Conservation (phyloP, 2,888 invertebrate species). For the Drosophila neutralis region DNA sequence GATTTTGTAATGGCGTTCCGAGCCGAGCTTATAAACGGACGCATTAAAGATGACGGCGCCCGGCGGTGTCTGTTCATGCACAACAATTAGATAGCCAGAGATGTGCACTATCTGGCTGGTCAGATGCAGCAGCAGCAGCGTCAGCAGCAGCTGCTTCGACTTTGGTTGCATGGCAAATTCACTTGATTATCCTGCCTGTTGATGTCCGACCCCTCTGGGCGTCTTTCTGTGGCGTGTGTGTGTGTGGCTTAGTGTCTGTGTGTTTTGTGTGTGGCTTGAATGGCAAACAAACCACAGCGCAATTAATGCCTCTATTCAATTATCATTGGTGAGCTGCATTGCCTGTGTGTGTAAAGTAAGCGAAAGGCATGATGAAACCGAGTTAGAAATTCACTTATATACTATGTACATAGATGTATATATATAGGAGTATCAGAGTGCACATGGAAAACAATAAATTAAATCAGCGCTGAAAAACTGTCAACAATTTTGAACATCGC, state of each 20-base stretch:
- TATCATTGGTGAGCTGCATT: slow-evolving; percentile 63
- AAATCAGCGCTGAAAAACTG: slow-evolving; percentile 43
- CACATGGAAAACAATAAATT: slow-evolving; percentile 28
- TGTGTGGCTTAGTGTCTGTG: slow-evolving; percentile 8
- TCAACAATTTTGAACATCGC: slow-evolving; percentile 29
- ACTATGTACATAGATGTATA: background rate
- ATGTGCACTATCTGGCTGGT: slow-evolving; percentile 45
- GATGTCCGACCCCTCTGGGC: background rate
- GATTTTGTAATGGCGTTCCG: slow-evolving; percentile 91
- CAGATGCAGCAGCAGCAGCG: slow-evolving; percentile 50
- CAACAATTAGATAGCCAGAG: slow-evolving; percentile 86
- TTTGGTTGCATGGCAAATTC: slow-evolving; percentile 58
- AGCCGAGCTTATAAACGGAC: slow-evolving; percentile 92
- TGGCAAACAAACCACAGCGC: slow-evolving; percentile 67
- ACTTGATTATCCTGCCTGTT: slow-evolving; percentile 40
- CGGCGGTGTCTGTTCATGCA: slow-evolving; percentile 87
- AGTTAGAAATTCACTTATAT: slow-evolving; percentile 35
- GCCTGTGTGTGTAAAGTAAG: slow-evolving; percentile 37
- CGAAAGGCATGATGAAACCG: slow-evolving; percentile 6
- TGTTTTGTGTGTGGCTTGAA: slow-evolving; percentile 42
- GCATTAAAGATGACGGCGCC: slow-evolving; percentile 91
- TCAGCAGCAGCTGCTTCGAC: slow-evolving; percentile 34
- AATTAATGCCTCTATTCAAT: slow-evolving; percentile 70
- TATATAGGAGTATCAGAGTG: background rate
- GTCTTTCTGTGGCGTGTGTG: background rate